Evolutionary conservation across 1,140 invertebrate species (phyloP).

Genomic region (Paracyclopina nana): DNA sequence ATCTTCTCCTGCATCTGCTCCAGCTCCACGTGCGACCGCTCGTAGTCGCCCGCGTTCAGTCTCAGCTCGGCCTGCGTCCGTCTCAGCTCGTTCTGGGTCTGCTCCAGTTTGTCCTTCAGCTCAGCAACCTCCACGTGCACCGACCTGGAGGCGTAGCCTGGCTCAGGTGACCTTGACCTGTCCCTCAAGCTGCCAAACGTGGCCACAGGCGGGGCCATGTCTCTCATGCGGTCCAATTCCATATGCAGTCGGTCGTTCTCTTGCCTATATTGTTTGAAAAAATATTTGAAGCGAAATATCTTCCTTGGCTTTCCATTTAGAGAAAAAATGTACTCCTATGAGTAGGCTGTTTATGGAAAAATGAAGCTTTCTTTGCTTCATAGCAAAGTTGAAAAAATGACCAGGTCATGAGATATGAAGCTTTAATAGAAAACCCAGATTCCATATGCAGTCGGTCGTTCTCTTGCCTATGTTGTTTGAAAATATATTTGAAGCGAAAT

Average conservation of each 20-base stretch:
- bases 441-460: slow-evolving; percentile 46
- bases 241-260: slow-evolving; percentile 39
- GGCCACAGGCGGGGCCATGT: slow-evolving; percentile 23
- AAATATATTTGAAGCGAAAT: no score
- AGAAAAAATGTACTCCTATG: no score
- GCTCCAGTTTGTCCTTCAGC: slow-evolving; percentile 67
- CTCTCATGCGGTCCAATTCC: slow-evolving; percentile 57
- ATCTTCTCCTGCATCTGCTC: slow-evolving; percentile 63
- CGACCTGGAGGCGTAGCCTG: background rate
- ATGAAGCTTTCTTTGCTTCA: no score
- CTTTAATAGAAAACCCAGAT: no score
- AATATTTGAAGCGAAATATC: no score
- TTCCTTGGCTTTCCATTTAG: no score
- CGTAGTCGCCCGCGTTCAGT: slow-evolving; percentile 53
- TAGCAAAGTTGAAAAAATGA: no score
- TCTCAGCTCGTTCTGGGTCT: slow-evolving; percentile 55
- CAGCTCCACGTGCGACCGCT: slow-evolving; percentile 57
- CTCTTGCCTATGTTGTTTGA: no score
- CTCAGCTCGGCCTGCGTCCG: slow-evolving; percentile 52
- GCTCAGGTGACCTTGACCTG: slow-evolving; percentile 1
- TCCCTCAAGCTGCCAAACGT: background rate
- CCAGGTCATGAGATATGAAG: no score
- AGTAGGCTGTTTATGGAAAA: no score
- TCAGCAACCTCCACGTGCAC: slow-evolving; percentile 42
- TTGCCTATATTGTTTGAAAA: no score